phyloP scores from a whole-genome alignment of 2,797 vertebrate species.

The Scleropages formosus region DNA sequence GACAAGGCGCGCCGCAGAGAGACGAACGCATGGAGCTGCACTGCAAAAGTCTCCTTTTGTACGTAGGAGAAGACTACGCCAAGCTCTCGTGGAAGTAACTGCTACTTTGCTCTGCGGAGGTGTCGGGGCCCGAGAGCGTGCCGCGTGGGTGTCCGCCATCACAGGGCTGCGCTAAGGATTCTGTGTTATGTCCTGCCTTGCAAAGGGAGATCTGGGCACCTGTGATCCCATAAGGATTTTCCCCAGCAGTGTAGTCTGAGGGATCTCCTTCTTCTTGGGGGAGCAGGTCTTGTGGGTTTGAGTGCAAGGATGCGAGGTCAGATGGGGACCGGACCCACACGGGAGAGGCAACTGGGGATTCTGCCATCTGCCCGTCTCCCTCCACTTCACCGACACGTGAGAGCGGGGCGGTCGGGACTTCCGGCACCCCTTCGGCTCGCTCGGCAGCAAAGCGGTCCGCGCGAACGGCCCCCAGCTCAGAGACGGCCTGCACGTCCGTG shows the following conservation, averaged over 20 bases:
- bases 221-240: constrained; percentile 12
- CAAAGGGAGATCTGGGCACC: constrained; percentile 24
- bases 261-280: constrained; percentile 23
- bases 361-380: too few species aligned
- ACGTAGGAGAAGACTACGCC: constrained; percentile 46
- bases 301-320: not conserved
- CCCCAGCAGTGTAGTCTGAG: constrained; percentile 32
- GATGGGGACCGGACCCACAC: constrained; percentile 38
- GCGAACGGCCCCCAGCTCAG: constrained; percentile 47
- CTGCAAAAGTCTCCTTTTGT: constrained; percentile 12
- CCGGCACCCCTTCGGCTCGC: constrained; percentile 65
- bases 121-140: constrained; percentile 46
- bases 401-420: constrained; percentile 51
- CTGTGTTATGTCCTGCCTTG: constrained; percentile 23
- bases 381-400: constrained; percentile 39
- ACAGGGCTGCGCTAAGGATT: constrained; percentile 27
- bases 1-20: too few species aligned
- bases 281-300: too few species aligned
- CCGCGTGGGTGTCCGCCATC: constrained; percentile 25
- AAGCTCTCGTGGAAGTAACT: constrained; percentile 50
- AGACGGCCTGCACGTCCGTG: constrained; percentile 53
- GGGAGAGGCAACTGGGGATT: constrained; percentile 29
- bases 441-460: constrained; percentile 55
- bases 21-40: not conserved
- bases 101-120: constrained; percentile 46